Evolutionary conservation across 2,113 vertebrate genomes (phyloP).

Genomic region (Myiozetetes cayanensis): DNA sequence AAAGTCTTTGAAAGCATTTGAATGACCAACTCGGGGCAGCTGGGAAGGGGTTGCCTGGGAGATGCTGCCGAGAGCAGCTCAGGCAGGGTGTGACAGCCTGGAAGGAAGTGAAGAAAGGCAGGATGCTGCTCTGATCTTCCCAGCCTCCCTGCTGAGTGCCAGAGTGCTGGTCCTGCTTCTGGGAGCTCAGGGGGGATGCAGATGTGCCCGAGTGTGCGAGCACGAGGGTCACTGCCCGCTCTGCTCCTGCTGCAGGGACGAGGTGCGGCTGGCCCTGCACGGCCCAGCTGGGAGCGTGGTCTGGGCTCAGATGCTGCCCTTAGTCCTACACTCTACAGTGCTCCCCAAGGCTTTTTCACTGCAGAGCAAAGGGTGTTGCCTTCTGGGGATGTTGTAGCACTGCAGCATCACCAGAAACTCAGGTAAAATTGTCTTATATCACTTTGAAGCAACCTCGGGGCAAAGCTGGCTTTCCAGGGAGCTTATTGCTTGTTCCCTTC

Average conservation of each 20-base stretch:
- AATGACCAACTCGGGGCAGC: not conserved
- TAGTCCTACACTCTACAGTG: accelerated
- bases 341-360: accelerated
- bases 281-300: accelerated
- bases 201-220: not conserved
- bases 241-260: not conserved
- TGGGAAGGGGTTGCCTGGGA: conserved; percentile 30
- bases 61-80: conserved; percentile 15
- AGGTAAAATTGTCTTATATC: not conserved
- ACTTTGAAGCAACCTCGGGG: not conserved
- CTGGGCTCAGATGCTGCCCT: accelerated
- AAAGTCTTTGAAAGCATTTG: not conserved
- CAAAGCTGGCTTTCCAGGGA: not conserved
- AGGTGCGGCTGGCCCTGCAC: not conserved
- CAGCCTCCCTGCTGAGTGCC: not conserved
- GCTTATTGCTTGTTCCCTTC: not conserved
- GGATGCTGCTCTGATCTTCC: not conserved
- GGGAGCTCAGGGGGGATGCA: not conserved
- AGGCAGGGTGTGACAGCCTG: not conserved
- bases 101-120: not conserved
- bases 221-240: not conserved
- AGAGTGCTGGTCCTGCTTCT: not conserved
- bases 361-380: not conserved
- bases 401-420: not conserved
- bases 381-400: not conserved